Percentiles rank a stretch among this genome's conserved stretches.
Conservation (phyloP, 2,888 invertebrate species). For the Synanthedon vespiformis region DNA sequence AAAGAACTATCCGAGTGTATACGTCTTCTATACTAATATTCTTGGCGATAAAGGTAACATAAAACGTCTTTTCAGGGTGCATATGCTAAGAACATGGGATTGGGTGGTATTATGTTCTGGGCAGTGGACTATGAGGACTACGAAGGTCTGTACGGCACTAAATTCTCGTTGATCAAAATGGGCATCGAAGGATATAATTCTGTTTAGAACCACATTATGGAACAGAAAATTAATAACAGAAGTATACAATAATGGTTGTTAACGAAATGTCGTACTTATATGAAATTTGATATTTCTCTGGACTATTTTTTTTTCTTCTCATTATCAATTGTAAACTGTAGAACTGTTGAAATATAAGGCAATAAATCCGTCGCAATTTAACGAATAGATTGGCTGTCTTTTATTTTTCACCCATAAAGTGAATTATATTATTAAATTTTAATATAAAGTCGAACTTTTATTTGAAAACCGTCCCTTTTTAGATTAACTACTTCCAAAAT, state of each 20-base stretch:
- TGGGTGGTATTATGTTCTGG: slow-evolving; percentile 80
- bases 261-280: not conserved
- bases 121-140: slow-evolving; percentile 78
- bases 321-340: not conserved
- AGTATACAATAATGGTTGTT: too few relatives aligned
- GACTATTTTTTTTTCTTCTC: not conserved
- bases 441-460: too few relatives aligned
- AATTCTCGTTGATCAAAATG: slow-evolving; percentile 60
- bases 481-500: too few relatives aligned
- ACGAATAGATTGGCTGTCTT: not conserved
- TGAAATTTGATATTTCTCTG: not conserved
- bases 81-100: slow-evolving; percentile 7
- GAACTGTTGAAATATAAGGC: not conserved
- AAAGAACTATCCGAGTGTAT: too few relatives aligned
- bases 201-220: not conserved
- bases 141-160: slow-evolving; percentile 61
- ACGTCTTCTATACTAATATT: too few relatives aligned
- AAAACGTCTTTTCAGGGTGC: slow-evolving; percentile 4
- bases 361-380: not conserved
- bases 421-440: not conserved
- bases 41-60: too few relatives aligned
- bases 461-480: too few relatives aligned
- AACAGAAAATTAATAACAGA: not conserved
- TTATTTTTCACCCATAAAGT: not conserved
- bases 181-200: slow-evolving; percentile 9